Evolutionary conservation across 2,797 vertebrate species (phyloP).

Genomic region (Denticeps clupeoides): DNA sequence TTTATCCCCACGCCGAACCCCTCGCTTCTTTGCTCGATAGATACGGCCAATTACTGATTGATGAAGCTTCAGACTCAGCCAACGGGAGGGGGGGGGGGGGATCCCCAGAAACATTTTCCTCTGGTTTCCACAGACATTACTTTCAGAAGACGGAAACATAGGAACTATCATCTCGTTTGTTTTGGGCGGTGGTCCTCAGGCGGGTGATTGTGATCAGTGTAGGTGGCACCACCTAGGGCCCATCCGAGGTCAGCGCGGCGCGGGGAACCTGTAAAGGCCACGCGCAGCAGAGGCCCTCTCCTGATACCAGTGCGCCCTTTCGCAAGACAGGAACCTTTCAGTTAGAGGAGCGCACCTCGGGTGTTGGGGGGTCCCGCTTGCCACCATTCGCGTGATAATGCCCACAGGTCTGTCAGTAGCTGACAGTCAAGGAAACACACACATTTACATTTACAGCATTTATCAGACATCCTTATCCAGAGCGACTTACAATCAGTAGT

Average conservation of each 20-base stretch:
- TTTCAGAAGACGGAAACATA: background rate
- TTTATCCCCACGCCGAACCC: slow-evolving; percentile 29
- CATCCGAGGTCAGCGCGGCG: too few species aligned
- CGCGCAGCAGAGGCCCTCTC: slow-evolving; percentile 36
- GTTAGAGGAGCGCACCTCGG: slow-evolving; percentile 27
- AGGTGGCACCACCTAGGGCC: too few species aligned
- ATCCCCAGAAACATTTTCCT: background rate
- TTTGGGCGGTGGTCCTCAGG: too few species aligned
- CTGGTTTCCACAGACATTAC: background rate
- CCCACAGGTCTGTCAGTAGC: too few species aligned
- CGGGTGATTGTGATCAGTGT: too few species aligned
- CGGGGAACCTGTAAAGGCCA: slow-evolving; percentile 47
- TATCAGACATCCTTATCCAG: too few species aligned
- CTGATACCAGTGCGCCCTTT: slow-evolving; percentile 43
- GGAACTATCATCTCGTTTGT: too few species aligned
- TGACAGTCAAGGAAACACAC: too few species aligned
- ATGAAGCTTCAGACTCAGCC: slow-evolving; percentile 22
- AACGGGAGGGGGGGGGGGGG: background rate
- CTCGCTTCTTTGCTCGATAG: slow-evolving; percentile 13
- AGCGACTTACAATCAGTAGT: too few species aligned
- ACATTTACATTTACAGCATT: too few species aligned
- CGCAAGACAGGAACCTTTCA: slow-evolving; percentile 26
- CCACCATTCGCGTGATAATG: too few species aligned
- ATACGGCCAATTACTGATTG: slow-evolving; percentile 33
- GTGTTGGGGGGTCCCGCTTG: too few species aligned